phyloP scores from a whole-genome alignment of 2,797 vertebrate species.

The Presbytis comata region DNA sequence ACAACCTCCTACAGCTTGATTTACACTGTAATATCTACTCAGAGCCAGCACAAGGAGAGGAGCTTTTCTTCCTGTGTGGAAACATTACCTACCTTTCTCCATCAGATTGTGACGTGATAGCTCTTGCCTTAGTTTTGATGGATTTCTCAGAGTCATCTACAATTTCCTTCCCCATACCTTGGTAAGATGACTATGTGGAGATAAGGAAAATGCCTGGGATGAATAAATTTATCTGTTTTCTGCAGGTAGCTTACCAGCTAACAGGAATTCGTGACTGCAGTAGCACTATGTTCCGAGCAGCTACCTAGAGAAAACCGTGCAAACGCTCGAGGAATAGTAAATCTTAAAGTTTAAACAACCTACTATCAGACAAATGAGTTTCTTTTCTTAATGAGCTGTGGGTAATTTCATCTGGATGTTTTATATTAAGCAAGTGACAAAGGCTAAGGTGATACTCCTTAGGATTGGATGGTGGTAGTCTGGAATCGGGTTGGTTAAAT shows the following conservation, averaged over 20 bases:
- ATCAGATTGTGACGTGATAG: background rate
- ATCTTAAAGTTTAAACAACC: background rate
- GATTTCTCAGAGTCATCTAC: background rate
- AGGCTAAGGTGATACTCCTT: background rate
- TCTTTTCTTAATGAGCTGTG: background rate
- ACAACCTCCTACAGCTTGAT: background rate
- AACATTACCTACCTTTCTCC: background rate
- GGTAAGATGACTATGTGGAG: background rate
- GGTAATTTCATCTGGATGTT: background rate
- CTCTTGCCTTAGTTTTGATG: background rate
- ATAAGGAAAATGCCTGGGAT: background rate
- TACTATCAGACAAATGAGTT: background rate
- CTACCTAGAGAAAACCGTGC: background rate
- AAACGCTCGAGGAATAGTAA: background rate
- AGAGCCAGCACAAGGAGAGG: background rate
- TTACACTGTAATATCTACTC: background rate
- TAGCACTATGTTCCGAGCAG: background rate
- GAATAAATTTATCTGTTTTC: background rate
- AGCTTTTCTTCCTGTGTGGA: background rate
- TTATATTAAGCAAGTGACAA: background rate
- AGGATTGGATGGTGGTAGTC: background rate
- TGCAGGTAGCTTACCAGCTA: background rate
- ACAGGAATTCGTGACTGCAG: background rate
- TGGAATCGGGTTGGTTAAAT: background rate
- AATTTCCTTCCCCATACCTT: background rate